Conservation (phyloP, 1,140 invertebrate species). For the Danaus melanippus region DNA sequence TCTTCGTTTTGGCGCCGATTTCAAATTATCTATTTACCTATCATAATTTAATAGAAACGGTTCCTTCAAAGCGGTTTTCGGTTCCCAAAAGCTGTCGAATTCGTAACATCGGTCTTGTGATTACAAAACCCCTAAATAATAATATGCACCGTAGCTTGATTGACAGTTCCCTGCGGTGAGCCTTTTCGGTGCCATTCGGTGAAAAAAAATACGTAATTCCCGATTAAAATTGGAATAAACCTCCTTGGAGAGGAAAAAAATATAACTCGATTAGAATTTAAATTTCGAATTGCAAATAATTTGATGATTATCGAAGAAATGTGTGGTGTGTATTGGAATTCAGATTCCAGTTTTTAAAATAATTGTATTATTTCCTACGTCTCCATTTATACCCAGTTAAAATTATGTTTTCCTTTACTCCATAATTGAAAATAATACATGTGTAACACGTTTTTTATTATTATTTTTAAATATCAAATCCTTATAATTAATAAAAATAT, state of each 20-base stretch:
- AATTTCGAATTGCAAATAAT: slow-evolving; percentile 30
- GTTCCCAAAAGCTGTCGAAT: slow-evolving; percentile 39
- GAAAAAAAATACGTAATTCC: slow-evolving; percentile 33
- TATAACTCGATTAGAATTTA: slow-evolving; percentile 28
- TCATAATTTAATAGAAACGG: neutral
- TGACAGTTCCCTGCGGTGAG: slow-evolving; percentile 42
- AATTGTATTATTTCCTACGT: neutral
- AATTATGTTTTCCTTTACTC: too few relatives aligned
- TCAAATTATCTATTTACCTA: too few relatives aligned
- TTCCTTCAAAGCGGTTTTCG: slow-evolving; percentile 2
- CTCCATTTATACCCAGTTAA: too few relatives aligned
- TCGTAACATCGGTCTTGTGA: slow-evolving; percentile 42
- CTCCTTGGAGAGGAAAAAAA: slow-evolving; percentile 21
- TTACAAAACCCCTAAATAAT: slow-evolving; percentile 55
- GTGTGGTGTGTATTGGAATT: slow-evolving; percentile 50
- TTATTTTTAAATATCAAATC: too few relatives aligned
- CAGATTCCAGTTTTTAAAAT: slow-evolving; percentile 22
- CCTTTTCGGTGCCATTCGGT: slow-evolving; percentile 33
- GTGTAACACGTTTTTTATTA: too few relatives aligned
- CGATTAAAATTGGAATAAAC: slow-evolving; percentile 34
- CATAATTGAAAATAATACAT: too few relatives aligned
- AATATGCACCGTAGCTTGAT: slow-evolving; percentile 54
- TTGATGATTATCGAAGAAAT: slow-evolving; percentile 48
- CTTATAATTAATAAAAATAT: too few relatives aligned
- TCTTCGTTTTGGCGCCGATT: too few relatives aligned